Evolutionary conservation across 2,113 vertebrate genomes (phyloP).

Genomic region (Sterrhoptilus dennistouni): DNA sequence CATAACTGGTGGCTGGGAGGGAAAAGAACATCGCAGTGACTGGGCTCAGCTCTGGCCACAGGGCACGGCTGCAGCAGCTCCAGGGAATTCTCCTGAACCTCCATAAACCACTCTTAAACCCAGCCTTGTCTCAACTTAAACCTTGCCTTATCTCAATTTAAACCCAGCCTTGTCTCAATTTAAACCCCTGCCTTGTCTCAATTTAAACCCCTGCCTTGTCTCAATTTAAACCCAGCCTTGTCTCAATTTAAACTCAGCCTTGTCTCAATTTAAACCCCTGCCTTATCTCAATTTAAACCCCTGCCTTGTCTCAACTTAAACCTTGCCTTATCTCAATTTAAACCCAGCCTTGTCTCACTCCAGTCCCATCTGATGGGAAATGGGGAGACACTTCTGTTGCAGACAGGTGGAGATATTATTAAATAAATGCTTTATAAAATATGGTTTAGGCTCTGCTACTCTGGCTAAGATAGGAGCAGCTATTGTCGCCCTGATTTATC

Average conservation of each 20-base stretch:
- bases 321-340: too few relatives aligned
- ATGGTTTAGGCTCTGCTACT: background rate
- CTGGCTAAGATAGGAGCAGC: background rate
- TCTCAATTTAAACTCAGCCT: background rate
- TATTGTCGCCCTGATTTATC: too few relatives aligned
- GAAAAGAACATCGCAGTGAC: background rate
- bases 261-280: rapidly evolving
- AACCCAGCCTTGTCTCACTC: rapidly evolving
- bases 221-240: rapidly evolving
- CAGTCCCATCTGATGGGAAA: background rate
- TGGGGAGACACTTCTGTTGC: background rate
- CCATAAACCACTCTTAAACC: rapidly evolving
- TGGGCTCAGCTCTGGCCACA: background rate
- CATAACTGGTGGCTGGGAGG: background rate
- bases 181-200: background rate
- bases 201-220: background rate
- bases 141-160: background rate
- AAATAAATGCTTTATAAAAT: background rate
- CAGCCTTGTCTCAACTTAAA: background rate
- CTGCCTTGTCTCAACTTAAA: background rate
- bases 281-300: background rate
- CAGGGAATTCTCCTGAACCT: background rate
- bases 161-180: too few relatives aligned
- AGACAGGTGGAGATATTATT: too few relatives aligned
- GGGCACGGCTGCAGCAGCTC: background rate